phyloP scores from a whole-genome alignment of 2,113 vertebrate species.

The Neotragus pygmaeus region DNA sequence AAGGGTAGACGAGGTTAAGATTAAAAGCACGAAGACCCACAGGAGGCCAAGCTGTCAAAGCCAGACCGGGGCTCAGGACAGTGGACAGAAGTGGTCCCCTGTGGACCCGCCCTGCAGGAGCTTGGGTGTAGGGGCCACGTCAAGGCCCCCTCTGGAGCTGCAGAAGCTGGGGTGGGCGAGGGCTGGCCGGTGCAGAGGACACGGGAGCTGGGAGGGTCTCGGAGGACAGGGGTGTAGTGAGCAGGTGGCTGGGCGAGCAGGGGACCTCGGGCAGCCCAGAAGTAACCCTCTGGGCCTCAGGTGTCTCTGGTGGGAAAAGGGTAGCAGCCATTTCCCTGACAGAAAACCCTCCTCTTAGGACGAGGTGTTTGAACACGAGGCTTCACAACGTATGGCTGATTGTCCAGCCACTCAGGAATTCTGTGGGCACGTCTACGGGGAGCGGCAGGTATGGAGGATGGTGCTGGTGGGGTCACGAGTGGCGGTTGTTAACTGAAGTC shows the following conservation, averaged over 20 bases:
- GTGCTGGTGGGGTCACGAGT: neutral
- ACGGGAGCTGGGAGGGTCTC: neutral
- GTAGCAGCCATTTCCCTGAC: neutral
- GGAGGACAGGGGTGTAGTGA: neutral
- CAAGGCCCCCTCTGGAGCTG: neutral
- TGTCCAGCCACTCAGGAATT: neutral
- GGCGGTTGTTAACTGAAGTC: neutral
- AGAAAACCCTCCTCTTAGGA: neutral
- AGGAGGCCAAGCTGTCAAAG: neutral
- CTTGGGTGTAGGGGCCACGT: neutral
- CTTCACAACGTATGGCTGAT: rapidly evolving
- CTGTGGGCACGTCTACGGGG: rapidly evolving
- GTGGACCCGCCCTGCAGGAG: neutral
- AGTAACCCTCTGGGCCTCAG: neutral
- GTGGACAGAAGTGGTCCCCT: neutral
- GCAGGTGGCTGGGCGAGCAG: neutral
- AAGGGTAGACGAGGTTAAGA: too few relatives aligned
- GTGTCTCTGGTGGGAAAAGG: neutral
- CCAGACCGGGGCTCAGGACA: rapidly evolving
- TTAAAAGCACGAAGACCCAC: neutral
- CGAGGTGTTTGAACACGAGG: neutral
- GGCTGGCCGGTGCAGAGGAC: neutral
- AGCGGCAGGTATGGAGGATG: rapidly evolving
- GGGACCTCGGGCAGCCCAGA: neutral
- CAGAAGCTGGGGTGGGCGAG: neutral